Conservation (phyloP, 2,888 invertebrate genomes). For the Platycheirus rosarum region DNA sequence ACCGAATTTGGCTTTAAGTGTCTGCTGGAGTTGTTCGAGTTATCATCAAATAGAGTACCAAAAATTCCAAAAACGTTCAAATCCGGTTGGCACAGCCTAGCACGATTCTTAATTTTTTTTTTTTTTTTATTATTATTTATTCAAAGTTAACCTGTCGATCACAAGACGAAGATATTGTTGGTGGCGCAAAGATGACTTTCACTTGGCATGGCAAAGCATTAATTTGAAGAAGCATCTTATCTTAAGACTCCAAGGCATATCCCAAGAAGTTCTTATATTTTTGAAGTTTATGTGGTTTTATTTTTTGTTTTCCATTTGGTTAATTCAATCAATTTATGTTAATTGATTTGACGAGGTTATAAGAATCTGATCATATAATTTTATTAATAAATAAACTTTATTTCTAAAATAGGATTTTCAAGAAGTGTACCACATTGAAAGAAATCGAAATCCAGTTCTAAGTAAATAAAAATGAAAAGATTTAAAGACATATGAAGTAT, state of each 20-base stretch:
- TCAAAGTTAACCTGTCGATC: background rate
- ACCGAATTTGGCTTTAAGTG: no score
- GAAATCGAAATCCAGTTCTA: no score
- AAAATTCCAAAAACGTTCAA: constrained; percentile 1
- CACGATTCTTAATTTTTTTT: constrained; percentile 52
- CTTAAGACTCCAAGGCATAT: background rate
- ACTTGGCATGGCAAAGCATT: background rate
- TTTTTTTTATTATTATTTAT: constrained; percentile 6
- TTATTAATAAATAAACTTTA: no score
- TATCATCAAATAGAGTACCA: background rate
- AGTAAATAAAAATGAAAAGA: constrained; percentile 1
- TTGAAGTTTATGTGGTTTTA: no score
- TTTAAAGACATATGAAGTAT: background rate
- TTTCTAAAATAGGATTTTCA: no score
- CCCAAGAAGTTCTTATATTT: background rate
- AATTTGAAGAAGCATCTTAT: background rate
- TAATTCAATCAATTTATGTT: no score
- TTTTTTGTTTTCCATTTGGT: no score
- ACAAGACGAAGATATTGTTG: no score
- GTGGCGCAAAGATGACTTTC: constrained; percentile 1
- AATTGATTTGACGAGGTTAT: no score
- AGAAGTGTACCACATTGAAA: no score
- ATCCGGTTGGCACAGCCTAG: constrained; percentile 66
- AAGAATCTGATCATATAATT: no score
- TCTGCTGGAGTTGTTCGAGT: no score